Conservation (phyloP, 2,888 invertebrate genomes). For the Bembecia ichneumoniformis region DNA sequence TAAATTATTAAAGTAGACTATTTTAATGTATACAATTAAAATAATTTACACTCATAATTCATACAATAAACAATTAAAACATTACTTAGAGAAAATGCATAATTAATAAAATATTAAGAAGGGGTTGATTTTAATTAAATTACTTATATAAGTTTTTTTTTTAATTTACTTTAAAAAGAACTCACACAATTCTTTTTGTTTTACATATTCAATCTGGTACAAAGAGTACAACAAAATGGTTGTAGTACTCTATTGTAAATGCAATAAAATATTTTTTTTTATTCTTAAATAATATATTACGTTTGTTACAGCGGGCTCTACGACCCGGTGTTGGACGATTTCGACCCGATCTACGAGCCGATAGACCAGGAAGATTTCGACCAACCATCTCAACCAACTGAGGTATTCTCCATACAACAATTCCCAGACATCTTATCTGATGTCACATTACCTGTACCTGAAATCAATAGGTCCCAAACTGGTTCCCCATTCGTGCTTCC, state of each 20-base stretch:
- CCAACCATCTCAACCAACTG: slow-evolving; percentile 50
- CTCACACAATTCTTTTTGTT: too few relatives aligned
- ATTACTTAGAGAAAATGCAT: too few relatives aligned
- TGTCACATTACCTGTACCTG: slow-evolving; percentile 7
- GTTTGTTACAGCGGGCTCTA: slow-evolving; percentile 51
- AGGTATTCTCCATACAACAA: slow-evolving; percentile 39
- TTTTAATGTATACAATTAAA: too few relatives aligned
- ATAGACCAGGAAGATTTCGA: slow-evolving; percentile 52
- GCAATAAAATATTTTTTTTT: slow-evolving; percentile 1
- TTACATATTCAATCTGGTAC: too few relatives aligned
- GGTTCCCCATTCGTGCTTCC: slow-evolving; percentile 35
- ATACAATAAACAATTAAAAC: too few relatives aligned
- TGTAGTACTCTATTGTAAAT: neutral
- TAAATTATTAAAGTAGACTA: too few relatives aligned
- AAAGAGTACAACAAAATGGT: too few relatives aligned
- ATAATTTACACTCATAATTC: too few relatives aligned
- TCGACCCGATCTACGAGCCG: slow-evolving; percentile 45
- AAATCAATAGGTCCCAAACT: slow-evolving; percentile 28
- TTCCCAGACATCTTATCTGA: slow-evolving; percentile 20
- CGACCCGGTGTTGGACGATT: slow-evolving; percentile 57
- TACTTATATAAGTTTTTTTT: too few relatives aligned
- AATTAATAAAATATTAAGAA: too few relatives aligned
- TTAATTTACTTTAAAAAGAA: too few relatives aligned
- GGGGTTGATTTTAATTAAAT: too few relatives aligned
- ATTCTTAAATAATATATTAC: slow-evolving; percentile 1